These are phyloP conservation scores for Morelia viridis DNA, from an alignment of 2,797 vertebrate genomes.

Conservation along the genomic window DNA sequence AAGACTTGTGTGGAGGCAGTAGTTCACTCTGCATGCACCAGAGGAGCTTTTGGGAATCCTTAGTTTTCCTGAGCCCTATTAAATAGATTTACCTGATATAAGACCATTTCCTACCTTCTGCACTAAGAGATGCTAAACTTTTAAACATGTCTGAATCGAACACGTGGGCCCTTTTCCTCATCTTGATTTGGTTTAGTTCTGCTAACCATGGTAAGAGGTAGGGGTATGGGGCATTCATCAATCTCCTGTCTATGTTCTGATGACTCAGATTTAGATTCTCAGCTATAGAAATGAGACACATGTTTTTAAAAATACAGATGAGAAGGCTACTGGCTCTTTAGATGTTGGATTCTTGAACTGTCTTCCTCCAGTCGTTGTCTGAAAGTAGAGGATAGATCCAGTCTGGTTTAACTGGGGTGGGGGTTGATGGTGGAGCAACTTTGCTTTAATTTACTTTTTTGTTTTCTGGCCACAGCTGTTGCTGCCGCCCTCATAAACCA, in stretches of 20 bases:
- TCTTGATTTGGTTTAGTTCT: background rate
- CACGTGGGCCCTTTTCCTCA: background rate
- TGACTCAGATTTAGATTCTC: background rate
- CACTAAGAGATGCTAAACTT: background rate
- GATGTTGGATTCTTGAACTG: background rate
- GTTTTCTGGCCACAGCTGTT: background rate
- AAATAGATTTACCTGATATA: background rate
- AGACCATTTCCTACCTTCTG: background rate
- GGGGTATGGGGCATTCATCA: background rate
- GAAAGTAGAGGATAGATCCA: background rate
- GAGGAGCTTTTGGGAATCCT: background rate
- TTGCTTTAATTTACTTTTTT: background rate
- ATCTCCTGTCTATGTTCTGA: background rate
- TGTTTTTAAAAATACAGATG: background rate
- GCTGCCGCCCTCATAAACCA: background rate
- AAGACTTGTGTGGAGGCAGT: background rate
- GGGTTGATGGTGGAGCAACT: background rate
- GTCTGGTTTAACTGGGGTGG: fast-evolving
- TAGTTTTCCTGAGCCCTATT: background rate
- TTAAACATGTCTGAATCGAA: background rate
- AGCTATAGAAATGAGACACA: background rate
- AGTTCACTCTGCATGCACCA: background rate
- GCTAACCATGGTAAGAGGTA: background rate
- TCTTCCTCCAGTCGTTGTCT: background rate
- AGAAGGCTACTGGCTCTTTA: background rate